phyloP scores from a whole-genome alignment of 2,888 invertebrate species.

The Apantesis nais region DNA sequence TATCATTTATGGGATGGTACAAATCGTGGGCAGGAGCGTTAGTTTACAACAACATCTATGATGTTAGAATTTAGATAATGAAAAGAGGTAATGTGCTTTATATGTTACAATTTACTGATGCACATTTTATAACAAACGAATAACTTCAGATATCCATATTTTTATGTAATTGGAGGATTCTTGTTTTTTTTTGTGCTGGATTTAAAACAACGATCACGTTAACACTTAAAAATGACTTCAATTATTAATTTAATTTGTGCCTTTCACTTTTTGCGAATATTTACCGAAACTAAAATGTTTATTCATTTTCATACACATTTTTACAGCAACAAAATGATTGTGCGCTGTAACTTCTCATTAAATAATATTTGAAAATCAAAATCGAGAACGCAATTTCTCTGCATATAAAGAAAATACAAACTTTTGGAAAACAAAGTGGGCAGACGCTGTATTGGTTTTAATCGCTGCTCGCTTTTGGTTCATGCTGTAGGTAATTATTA shows the following conservation, averaged over 20 bases:
- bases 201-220: background rate
- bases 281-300: background rate
- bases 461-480: conserved; percentile 54
- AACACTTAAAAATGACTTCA: background rate
- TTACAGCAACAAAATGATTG: background rate
- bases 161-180: background rate
- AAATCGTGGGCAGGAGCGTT: conserved; percentile 58
- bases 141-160: background rate
- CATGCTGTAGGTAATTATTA: conserved; percentile 52
- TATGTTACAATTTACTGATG: background rate
- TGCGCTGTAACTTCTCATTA: background rate
- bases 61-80: background rate
- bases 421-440: too few species aligned
- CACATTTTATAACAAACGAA: background rate
- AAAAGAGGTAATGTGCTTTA: background rate
- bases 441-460: conserved; percentile 5
- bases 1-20: conserved; percentile 68
- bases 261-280: too few species aligned
- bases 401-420: background rate
- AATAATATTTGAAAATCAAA: background rate
- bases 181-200: background rate
- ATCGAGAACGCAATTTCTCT: background rate
- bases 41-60: background rate
- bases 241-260: background rate
- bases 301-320: background rate